Percentiles rank a stretch among this genome's conserved stretches.
phyloP scores from a whole-genome alignment of 2,888 invertebrate species.

The Deilephila elpenor region DNA sequence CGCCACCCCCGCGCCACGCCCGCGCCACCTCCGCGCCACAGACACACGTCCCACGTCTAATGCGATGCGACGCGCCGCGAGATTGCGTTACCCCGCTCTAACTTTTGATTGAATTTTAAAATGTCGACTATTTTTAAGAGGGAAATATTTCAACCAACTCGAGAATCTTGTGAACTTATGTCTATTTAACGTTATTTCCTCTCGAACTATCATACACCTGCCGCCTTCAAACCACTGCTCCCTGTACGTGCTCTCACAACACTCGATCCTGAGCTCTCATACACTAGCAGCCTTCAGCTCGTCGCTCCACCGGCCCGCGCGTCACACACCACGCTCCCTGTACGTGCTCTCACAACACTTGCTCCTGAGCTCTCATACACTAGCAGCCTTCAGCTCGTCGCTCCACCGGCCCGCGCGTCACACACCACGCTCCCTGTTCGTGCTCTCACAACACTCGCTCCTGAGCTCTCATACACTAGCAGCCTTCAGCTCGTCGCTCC shows the following conservation, averaged over 20 bases:
- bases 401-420: constrained; percentile 23
- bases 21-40: constrained; percentile 19
- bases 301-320: constrained; percentile 14
- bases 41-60: constrained; percentile 5
- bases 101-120: constrained; percentile 28
- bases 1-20: background rate
- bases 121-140: constrained; percentile 25
- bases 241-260: constrained; percentile 17
- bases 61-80: constrained; percentile 27
- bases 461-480: constrained; percentile 19
- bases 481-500: constrained; percentile 23
- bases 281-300: constrained; percentile 17
- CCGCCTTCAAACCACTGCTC: background rate
- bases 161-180: background rate
- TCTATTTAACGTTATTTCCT: background rate
- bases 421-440: constrained; percentile 21
- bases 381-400: constrained; percentile 23
- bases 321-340: constrained; percentile 15
- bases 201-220: background rate
- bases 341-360: constrained; percentile 17
- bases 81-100: constrained; percentile 27
- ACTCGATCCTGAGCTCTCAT: constrained; percentile 20
- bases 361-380: constrained; percentile 20
- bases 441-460: constrained; percentile 24
- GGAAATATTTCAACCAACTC: constrained; percentile 12